Evolutionary conservation across 2,797 vertebrate species (phyloP).

Genomic region (Darevskia mixta): DNA sequence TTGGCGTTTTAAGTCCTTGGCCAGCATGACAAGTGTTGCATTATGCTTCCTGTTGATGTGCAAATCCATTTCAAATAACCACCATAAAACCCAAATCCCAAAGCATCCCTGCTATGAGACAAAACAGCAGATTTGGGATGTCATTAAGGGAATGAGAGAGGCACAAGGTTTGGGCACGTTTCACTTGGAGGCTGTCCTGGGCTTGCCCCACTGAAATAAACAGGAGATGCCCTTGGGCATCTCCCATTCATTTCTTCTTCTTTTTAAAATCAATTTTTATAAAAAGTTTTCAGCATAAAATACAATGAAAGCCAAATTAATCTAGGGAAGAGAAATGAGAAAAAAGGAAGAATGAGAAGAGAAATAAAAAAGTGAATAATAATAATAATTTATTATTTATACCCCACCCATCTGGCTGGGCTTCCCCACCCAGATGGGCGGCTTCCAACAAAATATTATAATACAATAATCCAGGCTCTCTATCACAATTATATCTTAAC

Average conservation of each 20-base stretch:
- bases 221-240: background rate
- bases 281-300: too few relatives aligned
- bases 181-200: background rate
- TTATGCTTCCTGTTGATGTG: background rate
- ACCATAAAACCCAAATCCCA: slow-evolving; percentile 9
- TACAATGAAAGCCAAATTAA: too few relatives aligned
- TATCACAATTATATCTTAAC: too few relatives aligned
- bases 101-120: background rate
- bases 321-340: too few relatives aligned
- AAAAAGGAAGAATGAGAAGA: too few relatives aligned
- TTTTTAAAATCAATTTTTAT: too few relatives aligned
- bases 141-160: background rate
- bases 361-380: accelerated
- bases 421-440: too few relatives aligned
- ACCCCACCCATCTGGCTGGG: too few relatives aligned
- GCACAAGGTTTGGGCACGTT: too few relatives aligned
- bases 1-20: slow-evolving; percentile 41
- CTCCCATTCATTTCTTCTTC: background rate
- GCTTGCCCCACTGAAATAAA: background rate
- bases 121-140: background rate
- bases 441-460: too few relatives aligned
- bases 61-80: slow-evolving; percentile 37
- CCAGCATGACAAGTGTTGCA: slow-evolving; percentile 30
- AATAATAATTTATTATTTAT: too few relatives aligned
- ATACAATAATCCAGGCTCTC: too few relatives aligned